Evolutionary conservation across 2,888 invertebrate genomes (phyloP).

Genomic region (Orgyia antiqua): DNA sequence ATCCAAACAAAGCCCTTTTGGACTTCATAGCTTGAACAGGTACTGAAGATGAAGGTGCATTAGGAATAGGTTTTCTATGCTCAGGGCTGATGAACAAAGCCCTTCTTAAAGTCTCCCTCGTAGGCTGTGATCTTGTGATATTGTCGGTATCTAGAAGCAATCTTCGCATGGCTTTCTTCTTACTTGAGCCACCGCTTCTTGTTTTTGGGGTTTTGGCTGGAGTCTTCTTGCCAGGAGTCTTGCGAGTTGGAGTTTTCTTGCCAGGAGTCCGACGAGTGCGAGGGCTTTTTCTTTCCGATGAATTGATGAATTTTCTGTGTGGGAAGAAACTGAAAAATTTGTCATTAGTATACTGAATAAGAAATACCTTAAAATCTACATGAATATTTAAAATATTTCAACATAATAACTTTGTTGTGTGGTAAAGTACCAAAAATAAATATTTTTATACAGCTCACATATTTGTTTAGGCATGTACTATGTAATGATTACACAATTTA

Average conservation of each 20-base stretch:
- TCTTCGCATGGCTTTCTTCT: slow-evolving; percentile 75
- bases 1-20: slow-evolving; percentile 82
- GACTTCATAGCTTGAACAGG: slow-evolving; percentile 75
- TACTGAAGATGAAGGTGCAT: slow-evolving; percentile 54
- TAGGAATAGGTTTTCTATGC: slow-evolving; percentile 47
- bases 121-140: slow-evolving; percentile 51
- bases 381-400: too few species aligned
- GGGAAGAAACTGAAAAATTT: slow-evolving; percentile 65
- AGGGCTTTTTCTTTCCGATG: slow-evolving; percentile 65
- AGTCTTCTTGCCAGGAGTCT: slow-evolving; percentile 74
- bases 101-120: slow-evolving; percentile 79
- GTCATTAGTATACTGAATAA: slow-evolving; percentile 32
- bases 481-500: too few species aligned
- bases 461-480: neutral
- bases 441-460: neutral
- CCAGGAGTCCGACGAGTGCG: slow-evolving; percentile 71
- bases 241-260: slow-evolving; percentile 57
- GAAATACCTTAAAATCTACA: too few species aligned
- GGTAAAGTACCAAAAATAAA: too few species aligned
- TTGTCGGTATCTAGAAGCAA: slow-evolving; percentile 61
- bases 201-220: slow-evolving; percentile 75
- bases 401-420: too few species aligned
- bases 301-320: slow-evolving; percentile 66
- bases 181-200: slow-evolving; percentile 80
- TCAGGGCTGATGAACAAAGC: slow-evolving; percentile 87